Evolutionary conservation across 1,140 invertebrate species (phyloP), one percentile per base, ranked within the genome.

Genomic region (Bombus soroeensis): DNA sequence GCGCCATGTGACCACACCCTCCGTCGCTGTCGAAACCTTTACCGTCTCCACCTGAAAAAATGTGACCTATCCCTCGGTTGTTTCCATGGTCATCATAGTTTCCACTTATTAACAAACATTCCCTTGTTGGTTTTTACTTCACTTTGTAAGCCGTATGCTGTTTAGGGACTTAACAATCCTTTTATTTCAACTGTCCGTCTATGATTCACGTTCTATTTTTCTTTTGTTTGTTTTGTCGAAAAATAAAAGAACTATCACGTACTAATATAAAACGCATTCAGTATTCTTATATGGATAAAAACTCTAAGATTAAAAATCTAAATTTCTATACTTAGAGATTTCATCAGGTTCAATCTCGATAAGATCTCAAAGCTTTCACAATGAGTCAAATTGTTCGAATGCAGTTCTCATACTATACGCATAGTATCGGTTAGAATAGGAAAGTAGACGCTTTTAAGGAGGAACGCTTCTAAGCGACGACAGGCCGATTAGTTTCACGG

Each of bases 401-500:
- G 34, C 41, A 32, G 12, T 72, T 80, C n/a, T 37, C 4, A 3
- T 79, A 37, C 18, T 37, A 62, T 41, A 28, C 47, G 9, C 18
- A n/a, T 34, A 34, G n/a, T 22, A 53, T 6, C 53, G 25, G n/a
- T 12, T 22, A 47, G 2, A n/a, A n/a, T 22, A 37, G 72, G n/a
- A 4, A 62, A 28, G 13, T 73, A 5, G 80, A 76, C 39, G 22
- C 73, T n/a, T 62, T 83, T 86, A 83, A 86, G 73, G 47, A 86
- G 66, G 34, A 53, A 41, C 22, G 28, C 34, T 25, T 75, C 28
- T 41, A 59, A 80, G 85, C 82, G 86, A 88, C 85, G 66, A 90
- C 75, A 87, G 73, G 28, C 62, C 75, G 83, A 91, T 91, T 92
- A 91, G 88, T 91, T 87, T 87, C 88, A 75, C 88, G 59, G 86